These are phyloP conservation scores for Xanthostigma xanthostigma DNA, from an alignment of 2,888 invertebrate species.

Conservation along the genomic window DNA sequence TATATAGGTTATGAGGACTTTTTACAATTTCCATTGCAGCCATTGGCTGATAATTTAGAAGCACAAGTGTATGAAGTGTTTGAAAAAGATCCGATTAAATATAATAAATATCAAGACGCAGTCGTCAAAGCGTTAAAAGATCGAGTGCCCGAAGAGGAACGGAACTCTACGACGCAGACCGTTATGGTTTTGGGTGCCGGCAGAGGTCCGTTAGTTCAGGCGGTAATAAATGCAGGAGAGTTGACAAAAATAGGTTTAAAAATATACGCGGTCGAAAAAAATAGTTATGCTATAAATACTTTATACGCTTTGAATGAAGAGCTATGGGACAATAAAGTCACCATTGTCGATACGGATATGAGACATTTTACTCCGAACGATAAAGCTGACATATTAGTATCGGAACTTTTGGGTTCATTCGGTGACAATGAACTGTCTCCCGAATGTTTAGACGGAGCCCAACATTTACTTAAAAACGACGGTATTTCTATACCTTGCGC, in stretches of 20 bases:
- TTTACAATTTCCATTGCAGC: conserved; percentile 82
- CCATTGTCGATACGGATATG: conserved; percentile 77
- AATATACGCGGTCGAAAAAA: conserved; percentile 94
- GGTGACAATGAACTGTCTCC: conserved; percentile 98
- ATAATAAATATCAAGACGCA: conserved; percentile 74
- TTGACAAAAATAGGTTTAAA: conserved; percentile 57
- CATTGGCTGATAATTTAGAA: conserved; percentile 89
- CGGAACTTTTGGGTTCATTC: conserved; percentile 88
- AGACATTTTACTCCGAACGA: conserved; percentile 64
- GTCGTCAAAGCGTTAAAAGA: conserved; percentile 61
- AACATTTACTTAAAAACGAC: conserved; percentile 65
- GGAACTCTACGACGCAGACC: conserved; percentile 26
- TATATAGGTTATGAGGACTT: conserved; percentile 74
- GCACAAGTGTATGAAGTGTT: conserved; percentile 94
- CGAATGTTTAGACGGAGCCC: conserved; percentile 92
- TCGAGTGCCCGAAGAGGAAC: conserved; percentile 29
- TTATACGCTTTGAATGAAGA: conserved; percentile 59
- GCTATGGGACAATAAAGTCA: conserved; percentile 63
- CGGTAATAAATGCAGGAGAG: conserved; percentile 62
- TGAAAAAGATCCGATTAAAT: conserved; percentile 95
- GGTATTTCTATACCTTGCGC: conserved; percentile 84
- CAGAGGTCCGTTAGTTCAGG: conserved; percentile 84
- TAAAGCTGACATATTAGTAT: conserved; percentile 88
- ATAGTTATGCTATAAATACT: conserved; percentile 87
- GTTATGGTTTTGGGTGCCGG: conserved; percentile 91